phyloP scores from a whole-genome alignment of 2,888 invertebrate genomes.

The Brachycybe producta region DNA sequence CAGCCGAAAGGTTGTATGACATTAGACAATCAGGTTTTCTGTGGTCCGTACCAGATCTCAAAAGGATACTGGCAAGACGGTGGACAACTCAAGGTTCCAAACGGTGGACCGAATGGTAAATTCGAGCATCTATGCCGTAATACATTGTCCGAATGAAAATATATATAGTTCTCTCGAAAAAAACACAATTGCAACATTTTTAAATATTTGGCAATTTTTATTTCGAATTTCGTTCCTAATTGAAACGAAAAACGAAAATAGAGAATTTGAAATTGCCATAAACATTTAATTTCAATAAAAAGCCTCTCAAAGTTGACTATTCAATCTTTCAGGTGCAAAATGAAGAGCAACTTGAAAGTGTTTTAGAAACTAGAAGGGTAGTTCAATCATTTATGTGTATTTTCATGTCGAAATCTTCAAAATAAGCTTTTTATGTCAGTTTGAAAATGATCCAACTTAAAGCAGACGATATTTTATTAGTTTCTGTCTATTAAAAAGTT shows the following conservation, averaged over 20 bases:
- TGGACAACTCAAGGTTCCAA: slow-evolving; percentile 7
- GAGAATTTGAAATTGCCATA: too few relatives aligned
- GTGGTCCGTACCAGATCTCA: slow-evolving; percentile 13
- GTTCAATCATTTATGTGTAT: too few relatives aligned
- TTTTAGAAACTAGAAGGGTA: too few relatives aligned
- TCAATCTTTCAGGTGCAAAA: too few relatives aligned
- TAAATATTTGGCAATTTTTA: background rate
- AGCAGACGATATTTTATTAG: background rate
- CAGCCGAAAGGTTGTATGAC: slow-evolving; percentile 5
- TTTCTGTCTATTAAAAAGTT: background rate
- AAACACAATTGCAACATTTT: background rate
- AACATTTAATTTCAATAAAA: background rate
- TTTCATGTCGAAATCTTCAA: too few relatives aligned
- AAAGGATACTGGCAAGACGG: slow-evolving; percentile 13
- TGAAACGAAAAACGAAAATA: too few relatives aligned
- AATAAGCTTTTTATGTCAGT: too few relatives aligned
- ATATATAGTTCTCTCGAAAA: background rate
- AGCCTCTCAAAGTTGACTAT: background rate
- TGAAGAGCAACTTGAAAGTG: too few relatives aligned
- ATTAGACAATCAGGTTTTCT: slow-evolving; percentile 4
- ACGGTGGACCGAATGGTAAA: slow-evolving; percentile 3
- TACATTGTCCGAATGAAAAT: background rate
- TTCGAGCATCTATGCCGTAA: background rate
- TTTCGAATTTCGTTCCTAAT: too few relatives aligned
- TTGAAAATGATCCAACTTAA: too few relatives aligned